These are phyloP conservation scores for Tiliacea aurago DNA, from an alignment of 2,888 invertebrate species.

Conservation along the genomic window DNA sequence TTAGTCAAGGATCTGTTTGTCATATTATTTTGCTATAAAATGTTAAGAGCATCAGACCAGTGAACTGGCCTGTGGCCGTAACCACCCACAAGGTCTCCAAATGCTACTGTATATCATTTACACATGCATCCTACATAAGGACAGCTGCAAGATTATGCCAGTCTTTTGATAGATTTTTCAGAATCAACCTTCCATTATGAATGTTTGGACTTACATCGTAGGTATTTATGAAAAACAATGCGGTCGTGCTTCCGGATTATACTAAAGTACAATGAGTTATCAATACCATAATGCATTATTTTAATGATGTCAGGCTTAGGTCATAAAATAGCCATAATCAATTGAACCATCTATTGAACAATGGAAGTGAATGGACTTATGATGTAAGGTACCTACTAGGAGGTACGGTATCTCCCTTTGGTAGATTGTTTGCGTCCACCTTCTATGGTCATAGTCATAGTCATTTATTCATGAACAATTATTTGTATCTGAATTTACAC, in stretches of 20 bases:
- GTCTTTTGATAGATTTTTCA: slow-evolving; percentile 22
- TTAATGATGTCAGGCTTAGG: not conserved
- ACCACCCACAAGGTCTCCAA: no score
- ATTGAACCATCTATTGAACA: not conserved
- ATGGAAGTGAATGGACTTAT: no score
- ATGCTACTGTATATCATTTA: no score
- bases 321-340: not conserved
- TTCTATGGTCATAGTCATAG: no score
- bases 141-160: no score
- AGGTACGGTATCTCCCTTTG: not conserved
- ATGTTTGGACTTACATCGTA: slow-evolving; percentile 35
- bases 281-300: not conserved
- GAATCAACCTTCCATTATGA: slow-evolving; percentile 42
- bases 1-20: no score
- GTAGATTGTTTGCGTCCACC: not conserved
- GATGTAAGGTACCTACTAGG: not conserved
- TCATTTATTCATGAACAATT: no score
- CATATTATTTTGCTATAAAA: no score
- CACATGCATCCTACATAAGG: no score
- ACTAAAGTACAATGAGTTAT: slow-evolving; percentile 6
- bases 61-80: no score
- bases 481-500: no score
- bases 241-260: not conserved
- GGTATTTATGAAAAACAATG: slow-evolving; percentile 12
- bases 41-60: no score